Base-by-base conservation (phyloP, 2,888 invertebrate genomes). In the Eupithecia inturbata region DNA sequence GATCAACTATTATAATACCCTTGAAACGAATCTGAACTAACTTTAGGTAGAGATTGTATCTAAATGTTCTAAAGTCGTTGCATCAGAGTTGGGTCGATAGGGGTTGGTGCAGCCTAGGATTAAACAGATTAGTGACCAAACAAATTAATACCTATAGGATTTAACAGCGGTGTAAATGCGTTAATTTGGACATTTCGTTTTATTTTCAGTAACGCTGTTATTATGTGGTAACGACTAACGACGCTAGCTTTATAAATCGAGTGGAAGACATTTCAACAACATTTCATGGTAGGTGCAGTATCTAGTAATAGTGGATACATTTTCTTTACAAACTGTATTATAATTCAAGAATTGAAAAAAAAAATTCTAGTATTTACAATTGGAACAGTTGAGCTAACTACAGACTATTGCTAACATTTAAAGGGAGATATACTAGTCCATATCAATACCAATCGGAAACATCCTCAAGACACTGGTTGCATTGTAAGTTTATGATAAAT, bases 111-210 rank as follows among this genome's bases (percentile, higher is more conserved):
- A 76, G 72, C 73, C 74, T 74, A 74, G 81, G 78, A 78, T 82
- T 81, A 81, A 53, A 69, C 31, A 72, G 81, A 81, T 81, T 79
- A 80, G 57, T 49, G 60, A 31, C 45, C 68, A 70, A 77, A 79
- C 76, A 74, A 74, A 76, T 77, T 78, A 70, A 72, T 78, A 78
- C 57, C 57, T 57, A 57, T 74, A 63, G 71, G 73, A 68, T 73
- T 68, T 71, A 60, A 76, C 69, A 41, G 60, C 68, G 60, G 16
- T 70, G 72, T 72, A 36, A 70, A 72, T 67, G 45, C 60, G 68
- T 74, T 66, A 66, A 66, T 66, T 66, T 66, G 66, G 39, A 12
- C 36, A 41, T 16, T 22, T 26, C 22, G 26, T 36, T 39, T 14
- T 36, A 26, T 39, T 66, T 66, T 39, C 26, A 57, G 57, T 57